Conservation (phyloP, 2,113 vertebrate genomes). For the Elachura formosa region DNA sequence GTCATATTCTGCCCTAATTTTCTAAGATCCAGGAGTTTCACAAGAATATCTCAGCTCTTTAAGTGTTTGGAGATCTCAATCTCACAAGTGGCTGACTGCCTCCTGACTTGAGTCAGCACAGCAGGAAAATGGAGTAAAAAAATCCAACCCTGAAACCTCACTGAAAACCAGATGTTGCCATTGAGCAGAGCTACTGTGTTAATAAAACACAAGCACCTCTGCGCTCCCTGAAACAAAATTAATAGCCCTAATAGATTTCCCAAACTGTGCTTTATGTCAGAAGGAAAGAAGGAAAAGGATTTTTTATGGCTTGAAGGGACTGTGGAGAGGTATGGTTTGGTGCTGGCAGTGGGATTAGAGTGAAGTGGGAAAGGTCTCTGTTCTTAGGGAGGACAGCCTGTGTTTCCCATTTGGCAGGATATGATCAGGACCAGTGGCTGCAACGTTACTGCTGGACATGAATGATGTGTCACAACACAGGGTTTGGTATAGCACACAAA, state of each 20-base stretch:
- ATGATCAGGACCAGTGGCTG: not conserved
- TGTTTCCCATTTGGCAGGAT: slow-evolving; percentile 14
- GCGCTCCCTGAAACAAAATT: not conserved
- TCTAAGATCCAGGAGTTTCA: slow-evolving; percentile 41
- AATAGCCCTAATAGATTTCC: slow-evolving; percentile 13
- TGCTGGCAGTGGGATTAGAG: not conserved
- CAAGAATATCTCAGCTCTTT: slow-evolving; percentile 21
- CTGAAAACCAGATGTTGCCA: slow-evolving; percentile 50
- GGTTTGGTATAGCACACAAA: not conserved
- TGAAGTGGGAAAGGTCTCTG: not conserved
- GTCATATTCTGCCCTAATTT: slow-evolving; percentile 53
- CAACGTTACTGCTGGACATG: not conserved
- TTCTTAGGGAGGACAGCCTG: slow-evolving; percentile 1
- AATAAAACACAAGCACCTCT: slow-evolving; percentile 35
- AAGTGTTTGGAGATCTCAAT: slow-evolving; percentile 28
- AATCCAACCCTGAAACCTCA: not conserved
- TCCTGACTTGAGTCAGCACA: slow-evolving; percentile 50
- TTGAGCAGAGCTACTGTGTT: slow-evolving; percentile 36
- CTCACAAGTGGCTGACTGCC: slow-evolving; percentile 24
- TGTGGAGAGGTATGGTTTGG: not conserved
- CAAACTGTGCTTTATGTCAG: not conserved
- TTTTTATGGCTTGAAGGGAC: not conserved
- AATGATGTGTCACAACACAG: not conserved
- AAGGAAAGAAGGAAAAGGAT: not conserved
- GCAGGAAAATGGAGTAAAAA: slow-evolving; percentile 31